These are phyloP conservation scores for Nixonia krombeini DNA, from an alignment of 1,140 invertebrate species.

Conservation along the genomic window DNA sequence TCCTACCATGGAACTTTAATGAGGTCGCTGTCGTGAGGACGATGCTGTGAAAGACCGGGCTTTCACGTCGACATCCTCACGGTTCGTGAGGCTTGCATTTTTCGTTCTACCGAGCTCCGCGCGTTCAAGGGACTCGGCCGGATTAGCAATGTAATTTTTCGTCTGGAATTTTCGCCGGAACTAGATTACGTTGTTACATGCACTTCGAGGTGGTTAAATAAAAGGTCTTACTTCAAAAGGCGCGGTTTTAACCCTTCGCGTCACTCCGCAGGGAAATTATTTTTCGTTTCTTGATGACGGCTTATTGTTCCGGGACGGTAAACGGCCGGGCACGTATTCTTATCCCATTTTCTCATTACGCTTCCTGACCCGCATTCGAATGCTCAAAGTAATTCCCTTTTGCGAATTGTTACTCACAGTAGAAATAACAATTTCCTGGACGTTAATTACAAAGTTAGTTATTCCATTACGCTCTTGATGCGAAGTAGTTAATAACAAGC, in stretches of 20 bases:
- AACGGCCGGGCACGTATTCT: too few species aligned
- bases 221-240: background rate
- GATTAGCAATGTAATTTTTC: background rate
- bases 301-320: too few species aligned
- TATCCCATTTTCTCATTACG: too few species aligned
- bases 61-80: slow-evolving; percentile 7
- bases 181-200: background rate
- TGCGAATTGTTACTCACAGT: too few species aligned
- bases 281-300: background rate
- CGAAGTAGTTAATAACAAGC: too few species aligned
- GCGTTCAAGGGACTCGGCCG: background rate
- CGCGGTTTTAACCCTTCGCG: background rate
- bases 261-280: background rate
- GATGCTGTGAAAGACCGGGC: background rate
- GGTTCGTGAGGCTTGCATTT: slow-evolving; percentile 39
- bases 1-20: slow-evolving; percentile 22
- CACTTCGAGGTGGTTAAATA: background rate
- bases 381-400: too few species aligned
- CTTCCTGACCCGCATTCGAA: too few species aligned
- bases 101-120: background rate
- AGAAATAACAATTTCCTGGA: too few species aligned
- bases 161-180: background rate
- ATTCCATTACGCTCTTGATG: too few species aligned
- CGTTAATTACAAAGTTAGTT: too few species aligned
- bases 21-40: slow-evolving; percentile 24